Base-by-base conservation (phyloP, 2,797 vertebrate genomes). In the Capromys pilorides region DNA sequence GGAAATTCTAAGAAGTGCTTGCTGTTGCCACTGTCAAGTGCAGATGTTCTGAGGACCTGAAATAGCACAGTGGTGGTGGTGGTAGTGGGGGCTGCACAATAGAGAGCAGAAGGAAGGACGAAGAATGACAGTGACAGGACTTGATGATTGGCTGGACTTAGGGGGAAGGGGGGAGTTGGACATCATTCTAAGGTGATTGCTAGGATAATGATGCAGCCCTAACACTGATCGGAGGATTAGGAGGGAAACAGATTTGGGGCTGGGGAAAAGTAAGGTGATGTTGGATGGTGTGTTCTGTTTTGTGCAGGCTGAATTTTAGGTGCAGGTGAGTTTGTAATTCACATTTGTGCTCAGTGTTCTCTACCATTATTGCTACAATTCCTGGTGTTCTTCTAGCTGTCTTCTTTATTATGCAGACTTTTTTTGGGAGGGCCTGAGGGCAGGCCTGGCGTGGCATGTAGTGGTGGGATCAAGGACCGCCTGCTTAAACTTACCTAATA, bases 1-100 rank as follows among this genome's bases (percentile, higher is more conserved):
- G 49, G 86, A 87, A 96, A 73, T 85, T 89, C 88, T 93, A 92
- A 86, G 87, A 87, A 61, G 33, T 77, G 51, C 41, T 77, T 77
- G 73, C 26, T 77, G 33, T 82, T 95, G 62, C 71, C 77, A 9
- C 91, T 88, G 90, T 91, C 93, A 79, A 45, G 24, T 84, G 54
- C 81, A 91, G 49, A 51, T 95, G 90, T 90, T 95, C 80, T 45
- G 66, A 82, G 71, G 75, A 33, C 73, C 41, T 62, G 67, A 90
- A 92, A 83, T 88, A 85, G 78, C 71, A 67, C 41, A 77, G 84
- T 61, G 88, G 45, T 87, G 39, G 61, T 86, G 81, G 59, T 39
- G 66, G 80, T 86, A 39, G n/a, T 62, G 71, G 39, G 39, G 73
- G 71, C 84, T 66, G 61, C 57, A 19, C 9, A 39, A 67, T 26